Base-by-base conservation (phyloP, 2,888 invertebrate genomes). In the Galeopsomyia nigrocyanea region DNA sequence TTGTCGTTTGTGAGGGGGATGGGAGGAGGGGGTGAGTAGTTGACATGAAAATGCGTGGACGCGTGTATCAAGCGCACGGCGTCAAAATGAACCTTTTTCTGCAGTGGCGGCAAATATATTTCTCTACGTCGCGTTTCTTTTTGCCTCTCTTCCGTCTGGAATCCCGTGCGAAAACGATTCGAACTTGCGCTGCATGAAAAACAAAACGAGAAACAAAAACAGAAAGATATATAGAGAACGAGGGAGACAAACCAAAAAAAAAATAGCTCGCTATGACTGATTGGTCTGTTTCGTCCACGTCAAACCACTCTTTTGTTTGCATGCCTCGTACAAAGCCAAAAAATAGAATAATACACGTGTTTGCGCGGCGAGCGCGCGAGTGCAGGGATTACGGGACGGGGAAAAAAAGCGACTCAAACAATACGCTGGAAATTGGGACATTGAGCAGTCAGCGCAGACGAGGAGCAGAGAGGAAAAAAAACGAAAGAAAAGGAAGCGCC, bases 231-330 rank as follows among this genome's bases (percentile, higher is more conserved):
- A 39, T 7, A 39, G 39, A 39, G 39, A 39, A 13, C 2, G 13
- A 39, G 39, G 13, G 10, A 10, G 39, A 10, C n/a, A n/a, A n/a
- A n/a, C n/a, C n/a, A 57, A 50, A 50, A 39, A 50, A 47, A 21
- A 49, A n/a, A 26, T 16, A 22, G 50, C 19, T 10, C 14, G 21
- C 17, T 56, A 69, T 61, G 60, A 61, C 69, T 69, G 69, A 62
- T 66, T 66, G 66, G 66, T 57, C 49, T 66, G 57, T 57, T 57
- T 39, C 26, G 56, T 66, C 26, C 49, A 49, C 49, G 66, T 66
- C 66, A 57, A 66, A 66, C 31, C 16, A n/a, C 57, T 31, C 57
- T 49, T 66, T 66, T 66, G 66, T 66, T 66, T 66, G 49, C 31
- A 10, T 49, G 6, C 55, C 22, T 56, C 55, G 49, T 16, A 65